These are phyloP conservation scores for Echinops telfairi DNA, from an alignment of 2,113 vertebrate genomes.

Conservation along the genomic window DNA sequence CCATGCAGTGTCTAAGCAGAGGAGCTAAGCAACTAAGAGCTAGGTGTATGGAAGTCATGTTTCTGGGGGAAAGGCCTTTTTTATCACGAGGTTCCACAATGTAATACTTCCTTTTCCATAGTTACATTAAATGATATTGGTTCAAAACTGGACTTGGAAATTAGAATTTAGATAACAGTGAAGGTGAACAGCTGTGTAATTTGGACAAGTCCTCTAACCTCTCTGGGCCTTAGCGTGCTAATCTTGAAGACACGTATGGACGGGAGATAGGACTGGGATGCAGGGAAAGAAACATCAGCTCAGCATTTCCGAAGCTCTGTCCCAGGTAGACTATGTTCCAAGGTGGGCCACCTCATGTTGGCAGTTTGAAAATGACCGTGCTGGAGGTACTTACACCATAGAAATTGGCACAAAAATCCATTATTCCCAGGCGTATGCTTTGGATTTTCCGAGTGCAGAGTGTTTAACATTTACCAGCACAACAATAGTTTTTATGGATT, in stretches of 20 bases:
- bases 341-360: too few relatives aligned
- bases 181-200: constrained; percentile 13
- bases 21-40: too few relatives aligned
- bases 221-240: background rate
- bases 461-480: background rate
- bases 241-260: background rate
- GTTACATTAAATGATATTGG: constrained; percentile 8
- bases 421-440: background rate
- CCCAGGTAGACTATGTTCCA: background rate
- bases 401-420: background rate
- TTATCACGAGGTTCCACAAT: too few relatives aligned
- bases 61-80: too few relatives aligned
- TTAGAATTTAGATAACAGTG: background rate
- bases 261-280: background rate
- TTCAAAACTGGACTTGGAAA: background rate
- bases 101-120: background rate
- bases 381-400: background rate
- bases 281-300: background rate
- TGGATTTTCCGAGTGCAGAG: background rate
- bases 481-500: background rate
- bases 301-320: background rate
- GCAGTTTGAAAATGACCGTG: background rate
- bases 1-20: too few relatives aligned
- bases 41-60: too few relatives aligned
- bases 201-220: background rate